These are phyloP conservation scores for Eupsilia transversa DNA, from an alignment of 2,888 invertebrate genomes.

Conservation along the genomic window DNA sequence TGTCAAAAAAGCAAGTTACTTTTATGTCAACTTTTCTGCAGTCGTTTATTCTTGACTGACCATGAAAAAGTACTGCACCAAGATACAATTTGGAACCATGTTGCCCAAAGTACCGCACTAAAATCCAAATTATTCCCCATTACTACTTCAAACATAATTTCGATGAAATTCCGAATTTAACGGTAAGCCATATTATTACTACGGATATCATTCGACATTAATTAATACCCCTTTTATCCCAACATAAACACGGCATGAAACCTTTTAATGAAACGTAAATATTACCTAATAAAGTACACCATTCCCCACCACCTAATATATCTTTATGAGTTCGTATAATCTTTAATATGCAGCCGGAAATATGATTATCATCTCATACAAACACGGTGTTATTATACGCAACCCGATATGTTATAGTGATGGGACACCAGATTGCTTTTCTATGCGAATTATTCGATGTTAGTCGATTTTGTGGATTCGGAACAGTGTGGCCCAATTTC, in stretches of 20 bases:
- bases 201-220: constrained; percentile 54
- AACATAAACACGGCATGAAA: constrained; percentile 71
- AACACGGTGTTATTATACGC: constrained; percentile 80
- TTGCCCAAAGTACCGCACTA: constrained; percentile 9
- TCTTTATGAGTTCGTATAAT: constrained; percentile 86
- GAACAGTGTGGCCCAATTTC: constrained; percentile 29
- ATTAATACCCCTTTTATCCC: constrained; percentile 72
- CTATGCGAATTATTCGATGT: constrained; percentile 62
- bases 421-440: constrained; percentile 76
- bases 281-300: constrained; percentile 83
- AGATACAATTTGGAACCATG: constrained; percentile 1
- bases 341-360: constrained; percentile 83
- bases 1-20: not conserved
- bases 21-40: not conserved
- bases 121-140: constrained; percentile 11
- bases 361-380: constrained; percentile 84
- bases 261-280: constrained; percentile 84
- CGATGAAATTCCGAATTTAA: constrained; percentile 21
- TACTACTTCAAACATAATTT: constrained; percentile 23
- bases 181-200: constrained; percentile 36
- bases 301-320: constrained; percentile 79
- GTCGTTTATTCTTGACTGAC: no score
- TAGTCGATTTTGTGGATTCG: constrained; percentile 45
- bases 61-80: not conserved
- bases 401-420: constrained; percentile 78